Base-by-base conservation (phyloP, 2,888 invertebrate species). In the Campaea margaritaria region DNA sequence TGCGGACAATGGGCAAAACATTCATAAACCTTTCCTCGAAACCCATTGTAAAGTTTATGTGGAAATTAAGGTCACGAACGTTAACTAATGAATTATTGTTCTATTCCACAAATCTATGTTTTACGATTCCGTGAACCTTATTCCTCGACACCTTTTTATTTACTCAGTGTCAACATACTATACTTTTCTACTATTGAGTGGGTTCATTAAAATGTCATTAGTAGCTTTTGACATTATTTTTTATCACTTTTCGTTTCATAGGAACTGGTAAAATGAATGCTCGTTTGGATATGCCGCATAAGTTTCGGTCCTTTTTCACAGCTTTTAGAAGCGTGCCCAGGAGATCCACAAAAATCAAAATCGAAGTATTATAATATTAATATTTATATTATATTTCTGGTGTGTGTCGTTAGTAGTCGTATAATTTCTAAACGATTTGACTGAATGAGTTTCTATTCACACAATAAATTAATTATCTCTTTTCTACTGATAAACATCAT, bases 11-110 rank as follows among this genome's bases (percentile, higher is more conserved):
- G 57, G 41, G 48, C 50, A 9, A 55, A 56, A 55, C 55, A 51
- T 62, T 63, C 31, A 31, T 31, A 31, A 31, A 31, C 31, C 31
- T 31, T 31, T 31, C 31, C 31, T 31, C 50, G 27, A 31, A 64
- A 60, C 54, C 55, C 41, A 43, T 48, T 46, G 46, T 48, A 59
- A 60, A 62, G 57, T 62, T 65, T 62, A 51, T 50, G 46, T 50
- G 42, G 45, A 28, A 46, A 59, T 51, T 31, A 52, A 47, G 12
- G 42, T 31, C 38, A 27, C 49, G 45, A 45, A 39, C 41, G 14
- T 46, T 46, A 48, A 45, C 42, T 38, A 53, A 28, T 31, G 44
- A 52, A 52, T 52, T 56, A 44, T 61, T 42, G 45, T 62, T 55
- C 39, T 46, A 34, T 49, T n/a, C 1, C 21, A 4, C 8, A 36